A percentile compares a stretch with the other conserved stretches of the same genome.
These are phyloP conservation scores for Melanotaenia trifasciata DNA, from an alignment of 2,797 vertebrate genomes.

Conservation along the genomic window DNA sequence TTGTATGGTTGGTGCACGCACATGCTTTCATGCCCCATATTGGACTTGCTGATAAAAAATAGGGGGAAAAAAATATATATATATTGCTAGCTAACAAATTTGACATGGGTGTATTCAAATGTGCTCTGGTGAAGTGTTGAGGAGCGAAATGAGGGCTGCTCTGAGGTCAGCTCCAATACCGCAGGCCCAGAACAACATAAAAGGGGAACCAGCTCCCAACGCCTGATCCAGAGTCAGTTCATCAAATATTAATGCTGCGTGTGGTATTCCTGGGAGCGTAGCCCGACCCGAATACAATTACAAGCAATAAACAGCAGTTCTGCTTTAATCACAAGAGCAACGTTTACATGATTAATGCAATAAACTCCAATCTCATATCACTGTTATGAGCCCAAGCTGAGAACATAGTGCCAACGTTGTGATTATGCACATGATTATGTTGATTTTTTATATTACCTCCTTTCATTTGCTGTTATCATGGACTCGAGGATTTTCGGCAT, in stretches of 20 bases:
- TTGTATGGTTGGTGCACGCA: slow-evolving; percentile 34
- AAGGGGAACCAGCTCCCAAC: slow-evolving; percentile 46
- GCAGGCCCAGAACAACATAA: slow-evolving; percentile 61
- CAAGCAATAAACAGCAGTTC: slow-evolving; percentile 82
- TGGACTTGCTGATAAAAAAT: slow-evolving; percentile 60
- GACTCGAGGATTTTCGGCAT: slow-evolving; percentile 41
- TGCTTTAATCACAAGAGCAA: slow-evolving; percentile 81
- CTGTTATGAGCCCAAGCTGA: slow-evolving; percentile 72
- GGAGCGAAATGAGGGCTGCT: slow-evolving; percentile 49
- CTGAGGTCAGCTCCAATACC: slow-evolving; percentile 69
- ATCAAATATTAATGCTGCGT: slow-evolving; percentile 77
- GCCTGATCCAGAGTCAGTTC: slow-evolving; percentile 74
- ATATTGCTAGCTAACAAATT: slow-evolving; percentile 57
- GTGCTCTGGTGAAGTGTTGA: slow-evolving; percentile 48
- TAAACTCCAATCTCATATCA: slow-evolving; percentile 75
- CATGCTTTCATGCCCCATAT: slow-evolving; percentile 59
- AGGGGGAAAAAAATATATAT: no score
- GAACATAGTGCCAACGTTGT: slow-evolving; percentile 60
- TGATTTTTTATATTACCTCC: slow-evolving; percentile 72
- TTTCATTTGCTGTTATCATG: slow-evolving; percentile 70
- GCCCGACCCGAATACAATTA: slow-evolving; percentile 79
- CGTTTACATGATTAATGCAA: slow-evolving; percentile 82
- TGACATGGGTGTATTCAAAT: slow-evolving; percentile 62
- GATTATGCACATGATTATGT: slow-evolving; percentile 78
- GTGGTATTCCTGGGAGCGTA: slow-evolving; percentile 72